phyloP scores from a whole-genome alignment of 2,888 invertebrate species.

The Caenorhabditis panamensis region DNA sequence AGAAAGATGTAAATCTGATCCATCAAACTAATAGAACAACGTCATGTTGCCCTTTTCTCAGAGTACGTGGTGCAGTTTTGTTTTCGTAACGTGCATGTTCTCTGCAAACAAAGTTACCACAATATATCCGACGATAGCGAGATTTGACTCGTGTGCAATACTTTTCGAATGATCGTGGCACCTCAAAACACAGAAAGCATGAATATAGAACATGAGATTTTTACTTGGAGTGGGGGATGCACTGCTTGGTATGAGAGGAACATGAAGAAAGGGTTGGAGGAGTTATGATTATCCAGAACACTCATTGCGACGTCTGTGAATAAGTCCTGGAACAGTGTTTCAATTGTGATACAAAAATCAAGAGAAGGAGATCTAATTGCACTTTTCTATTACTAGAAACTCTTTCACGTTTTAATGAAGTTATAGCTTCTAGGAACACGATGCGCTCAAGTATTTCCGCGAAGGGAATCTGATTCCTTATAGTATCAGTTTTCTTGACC shows the following conservation, averaged over 20 bases:
- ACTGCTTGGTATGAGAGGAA: conserved; percentile 81
- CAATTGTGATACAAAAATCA: too few relatives aligned
- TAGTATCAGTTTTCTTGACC: too few relatives aligned
- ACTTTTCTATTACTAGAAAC: too few relatives aligned
- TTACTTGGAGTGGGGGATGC: conserved; percentile 80
- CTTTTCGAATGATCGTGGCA: conserved; percentile 68
- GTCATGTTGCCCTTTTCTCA: conserved; percentile 30
- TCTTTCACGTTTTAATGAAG: too few relatives aligned
- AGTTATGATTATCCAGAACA: conserved; percentile 68
- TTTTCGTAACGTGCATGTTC: background rate
- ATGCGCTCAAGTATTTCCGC: too few relatives aligned
- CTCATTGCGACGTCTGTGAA: conserved; percentile 75
- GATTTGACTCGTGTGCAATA: conserved; percentile 69
- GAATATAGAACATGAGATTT: background rate
- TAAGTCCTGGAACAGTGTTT: conserved; percentile 72
- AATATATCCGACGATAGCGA: conserved; percentile 72
- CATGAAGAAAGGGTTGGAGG: conserved; percentile 78
- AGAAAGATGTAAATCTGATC: background rate
- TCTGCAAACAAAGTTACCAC: conserved; percentile 65
- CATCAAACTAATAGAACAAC: conserved; percentile 23
- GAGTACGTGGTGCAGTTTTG: background rate
- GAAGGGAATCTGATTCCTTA: too few relatives aligned
- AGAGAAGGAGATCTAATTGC: too few relatives aligned
- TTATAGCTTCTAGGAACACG: too few relatives aligned
- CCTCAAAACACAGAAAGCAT: conserved; percentile 54